A percentile compares a stretch with the other conserved stretches of the same genome.
Evolutionary conservation across 92 coral and sea anemone species (phyloP).

Genomic region (Palythoa heliodiscus): DNA sequence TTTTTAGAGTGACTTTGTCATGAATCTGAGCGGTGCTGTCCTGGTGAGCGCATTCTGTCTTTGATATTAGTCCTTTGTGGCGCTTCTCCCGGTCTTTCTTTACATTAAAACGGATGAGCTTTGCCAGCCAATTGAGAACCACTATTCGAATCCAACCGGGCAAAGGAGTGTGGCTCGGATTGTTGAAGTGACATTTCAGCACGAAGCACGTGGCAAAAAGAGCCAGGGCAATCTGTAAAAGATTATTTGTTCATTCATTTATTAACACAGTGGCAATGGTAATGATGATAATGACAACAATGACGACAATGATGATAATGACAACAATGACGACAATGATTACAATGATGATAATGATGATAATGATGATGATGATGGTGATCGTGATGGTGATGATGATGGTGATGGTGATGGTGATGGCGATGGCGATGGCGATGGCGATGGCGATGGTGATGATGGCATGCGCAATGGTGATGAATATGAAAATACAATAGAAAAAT

Average conservation of each 20-base stretch:
- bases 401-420: neutral
- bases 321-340: neutral
- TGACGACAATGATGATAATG: neutral
- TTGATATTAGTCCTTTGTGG: slow-evolving; percentile 21
- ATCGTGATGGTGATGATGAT: neutral
- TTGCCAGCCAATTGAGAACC: slow-evolving; percentile 82
- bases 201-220: slow-evolving; percentile 84
- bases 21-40: neutral
- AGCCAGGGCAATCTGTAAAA: slow-evolving; percentile 76
- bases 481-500: no score
- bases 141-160: slow-evolving; percentile 79
- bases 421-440: no score
- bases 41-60: neutral
- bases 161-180: slow-evolving; percentile 82
- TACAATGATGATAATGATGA: neutral
- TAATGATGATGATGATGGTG: no score
- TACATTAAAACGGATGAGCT: slow-evolving; percentile 55
- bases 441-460: neutral
- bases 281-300: no score
- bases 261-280: neutral
- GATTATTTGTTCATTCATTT: neutral
- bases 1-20: slow-evolving; percentile 24
- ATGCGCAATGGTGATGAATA: no score
- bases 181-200: slow-evolving; percentile 75
- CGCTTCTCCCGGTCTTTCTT: slow-evolving; percentile 40